Evolutionary conservation across 2,113 vertebrate genomes (phyloP).

Genomic region (Dicerorhinus sumatrensis): DNA sequence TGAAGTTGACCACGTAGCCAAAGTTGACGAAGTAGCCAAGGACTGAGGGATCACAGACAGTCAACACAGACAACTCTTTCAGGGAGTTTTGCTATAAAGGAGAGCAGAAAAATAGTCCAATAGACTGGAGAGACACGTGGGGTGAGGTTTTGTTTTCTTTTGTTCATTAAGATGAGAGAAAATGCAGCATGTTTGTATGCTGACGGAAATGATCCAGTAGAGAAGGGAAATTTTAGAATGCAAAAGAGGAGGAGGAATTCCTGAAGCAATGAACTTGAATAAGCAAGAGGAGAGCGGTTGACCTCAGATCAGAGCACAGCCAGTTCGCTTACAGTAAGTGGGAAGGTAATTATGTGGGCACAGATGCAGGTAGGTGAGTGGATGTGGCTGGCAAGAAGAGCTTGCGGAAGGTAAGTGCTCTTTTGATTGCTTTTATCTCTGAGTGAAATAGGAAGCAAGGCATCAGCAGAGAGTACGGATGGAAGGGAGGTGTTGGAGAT

Average conservation of each 20-base stretch:
- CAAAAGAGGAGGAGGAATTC: background rate
- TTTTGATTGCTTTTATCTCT: conserved; percentile 11
- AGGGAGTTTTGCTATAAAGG: background rate
- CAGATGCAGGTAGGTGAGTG: background rate
- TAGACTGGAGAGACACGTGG: background rate
- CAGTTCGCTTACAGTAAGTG: background rate
- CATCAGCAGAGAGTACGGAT: background rate
- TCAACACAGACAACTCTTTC: background rate
- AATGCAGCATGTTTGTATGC: background rate
- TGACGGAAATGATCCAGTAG: background rate
- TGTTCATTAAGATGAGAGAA: background rate
- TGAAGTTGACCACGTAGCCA: background rate
- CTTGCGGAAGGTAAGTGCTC: background rate
- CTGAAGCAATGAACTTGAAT: background rate
- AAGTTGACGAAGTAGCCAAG: background rate
- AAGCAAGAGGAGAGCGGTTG: background rate
- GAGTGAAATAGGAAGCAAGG: background rate
- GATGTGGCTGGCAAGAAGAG: background rate
- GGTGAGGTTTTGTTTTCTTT: background rate
- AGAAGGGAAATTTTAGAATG: background rate
- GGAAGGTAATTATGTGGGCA: background rate
- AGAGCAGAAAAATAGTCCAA: background rate
- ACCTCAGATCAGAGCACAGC: background rate
- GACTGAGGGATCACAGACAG: background rate
- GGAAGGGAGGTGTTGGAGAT: background rate